phyloP scores from a whole-genome alignment of 1,140 invertebrate species.

The Drosophila carrolli region DNA sequence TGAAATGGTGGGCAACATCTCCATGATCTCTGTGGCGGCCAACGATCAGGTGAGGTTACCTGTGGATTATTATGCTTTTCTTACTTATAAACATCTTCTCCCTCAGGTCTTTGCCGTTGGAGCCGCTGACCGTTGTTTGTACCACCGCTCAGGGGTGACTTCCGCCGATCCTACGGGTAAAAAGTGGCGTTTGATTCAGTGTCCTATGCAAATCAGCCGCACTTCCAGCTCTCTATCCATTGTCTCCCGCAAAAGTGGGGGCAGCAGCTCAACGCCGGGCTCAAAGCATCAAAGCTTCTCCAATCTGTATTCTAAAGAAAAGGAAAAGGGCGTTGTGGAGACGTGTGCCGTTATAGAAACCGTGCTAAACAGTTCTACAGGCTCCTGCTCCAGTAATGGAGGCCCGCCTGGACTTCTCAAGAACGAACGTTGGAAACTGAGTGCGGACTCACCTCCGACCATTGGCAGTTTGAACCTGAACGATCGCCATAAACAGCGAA shows the following conservation, averaged over 20 bases:
- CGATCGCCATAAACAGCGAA: slow-evolving; percentile 76
- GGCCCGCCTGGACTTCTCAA: slow-evolving; percentile 70
- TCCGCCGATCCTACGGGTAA: slow-evolving; percentile 93
- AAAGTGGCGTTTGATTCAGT: slow-evolving; percentile 92
- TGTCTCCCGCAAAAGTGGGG: slow-evolving; percentile 84
- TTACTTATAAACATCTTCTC: not conserved
- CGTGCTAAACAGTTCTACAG: slow-evolving; percentile 86
- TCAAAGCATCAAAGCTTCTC: slow-evolving; percentile 84
- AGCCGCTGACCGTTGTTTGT: slow-evolving; percentile 88
- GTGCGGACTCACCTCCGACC: slow-evolving; percentile 73
- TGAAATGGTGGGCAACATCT: slow-evolving; percentile 94
- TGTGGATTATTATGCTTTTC: slow-evolving; percentile 81
- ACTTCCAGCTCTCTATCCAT: slow-evolving; percentile 89
- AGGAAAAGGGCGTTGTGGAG: slow-evolving; percentile 80
- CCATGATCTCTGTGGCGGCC: slow-evolving; percentile 91
- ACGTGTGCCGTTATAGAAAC: slow-evolving; percentile 85
- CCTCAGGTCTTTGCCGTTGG: slow-evolving; percentile 88
- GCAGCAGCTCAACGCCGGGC: slow-evolving; percentile 85
- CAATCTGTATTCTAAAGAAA: slow-evolving; percentile 79
- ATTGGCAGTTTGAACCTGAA: slow-evolving; percentile 81
- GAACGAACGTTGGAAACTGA: slow-evolving; percentile 72
- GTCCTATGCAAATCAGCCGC: slow-evolving; percentile 91
- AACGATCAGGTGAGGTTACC: slow-evolving; percentile 91
- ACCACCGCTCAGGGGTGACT: slow-evolving; percentile 92
- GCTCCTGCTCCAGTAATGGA: slow-evolving; percentile 74